A percentile compares a stretch with the other conserved stretches of the same genome.
phyloP scores from a whole-genome alignment of 2,888 invertebrate species.

The Cantharis rustica region DNA sequence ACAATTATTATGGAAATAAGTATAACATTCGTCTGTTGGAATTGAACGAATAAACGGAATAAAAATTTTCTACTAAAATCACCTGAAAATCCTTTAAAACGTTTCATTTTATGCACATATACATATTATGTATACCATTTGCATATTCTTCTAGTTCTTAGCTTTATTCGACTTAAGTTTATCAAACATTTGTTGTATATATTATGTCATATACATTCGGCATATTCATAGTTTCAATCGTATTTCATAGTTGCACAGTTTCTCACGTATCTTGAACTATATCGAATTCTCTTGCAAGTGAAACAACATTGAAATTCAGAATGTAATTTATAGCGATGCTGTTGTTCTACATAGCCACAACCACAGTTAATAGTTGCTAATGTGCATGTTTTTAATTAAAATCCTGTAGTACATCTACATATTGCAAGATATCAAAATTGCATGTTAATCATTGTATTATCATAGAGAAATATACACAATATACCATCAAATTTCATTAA shows the following conservation, averaged over 20 bases:
- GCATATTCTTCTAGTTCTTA: too few species aligned
- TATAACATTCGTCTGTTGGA: too few species aligned
- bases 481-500: too few species aligned
- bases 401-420: not conserved
- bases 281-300: not conserved
- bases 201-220: not conserved
- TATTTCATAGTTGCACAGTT: not conserved
- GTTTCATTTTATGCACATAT: too few species aligned
- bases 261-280: not conserved
- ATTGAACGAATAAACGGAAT: too few species aligned
- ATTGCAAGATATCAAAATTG: not conserved
- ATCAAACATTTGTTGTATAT: not conserved
- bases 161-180: too few species aligned
- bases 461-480: too few species aligned
- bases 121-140: too few species aligned
- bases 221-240: not conserved
- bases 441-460: too few species aligned
- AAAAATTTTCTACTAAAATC: too few species aligned
- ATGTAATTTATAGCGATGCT: not conserved
- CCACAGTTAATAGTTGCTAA: not conserved
- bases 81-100: too few species aligned
- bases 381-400: not conserved
- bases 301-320: not conserved
- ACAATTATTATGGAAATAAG: too few species aligned
- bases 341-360: not conserved